These are phyloP conservation scores for Rugalucina vietnamica DNA, from an alignment of 2,888 invertebrate species.

Conservation along the genomic window DNA sequence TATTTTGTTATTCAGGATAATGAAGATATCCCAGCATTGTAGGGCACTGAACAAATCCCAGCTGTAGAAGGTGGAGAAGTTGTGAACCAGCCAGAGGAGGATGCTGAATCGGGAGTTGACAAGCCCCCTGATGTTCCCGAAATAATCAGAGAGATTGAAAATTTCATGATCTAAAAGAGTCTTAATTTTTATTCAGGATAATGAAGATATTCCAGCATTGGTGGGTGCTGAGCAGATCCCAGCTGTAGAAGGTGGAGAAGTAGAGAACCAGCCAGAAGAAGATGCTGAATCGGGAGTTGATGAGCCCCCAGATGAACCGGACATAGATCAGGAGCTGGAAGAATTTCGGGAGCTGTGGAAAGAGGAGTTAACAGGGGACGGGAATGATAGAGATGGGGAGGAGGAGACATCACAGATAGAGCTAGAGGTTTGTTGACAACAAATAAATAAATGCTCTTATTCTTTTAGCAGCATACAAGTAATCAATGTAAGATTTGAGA, in stretches of 20 bases:
- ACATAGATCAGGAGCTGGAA: conserved; percentile 65
- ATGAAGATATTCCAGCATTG: not conserved
- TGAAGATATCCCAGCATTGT: not conserved
- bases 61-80: not conserved
- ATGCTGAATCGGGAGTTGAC: too few species aligned
- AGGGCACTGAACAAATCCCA: not conserved
- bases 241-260: not conserved
- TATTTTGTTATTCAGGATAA: not conserved
- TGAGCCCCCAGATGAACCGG: conserved; percentile 56
- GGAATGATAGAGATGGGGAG: not conserved
- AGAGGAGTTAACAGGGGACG: conserved; percentile 62
- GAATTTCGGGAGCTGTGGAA: conserved; percentile 81
- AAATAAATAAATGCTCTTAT: too few species aligned
- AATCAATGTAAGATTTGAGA: too few species aligned
- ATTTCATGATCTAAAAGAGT: not conserved
- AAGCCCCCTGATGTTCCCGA: too few species aligned
- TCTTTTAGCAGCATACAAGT: too few species aligned
- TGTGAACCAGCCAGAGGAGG: not conserved
- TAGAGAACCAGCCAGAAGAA: not conserved
- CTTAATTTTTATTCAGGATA: not conserved
- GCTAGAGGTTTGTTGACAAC: too few species aligned
- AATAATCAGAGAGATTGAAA: not conserved
- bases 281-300: conserved; percentile 21
- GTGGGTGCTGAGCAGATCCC: not conserved
- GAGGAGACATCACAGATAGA: conserved; percentile 5